Evolutionary conservation across 2,113 vertebrate genomes (phyloP).

Genomic region (Xiphophorus couchianus): DNA sequence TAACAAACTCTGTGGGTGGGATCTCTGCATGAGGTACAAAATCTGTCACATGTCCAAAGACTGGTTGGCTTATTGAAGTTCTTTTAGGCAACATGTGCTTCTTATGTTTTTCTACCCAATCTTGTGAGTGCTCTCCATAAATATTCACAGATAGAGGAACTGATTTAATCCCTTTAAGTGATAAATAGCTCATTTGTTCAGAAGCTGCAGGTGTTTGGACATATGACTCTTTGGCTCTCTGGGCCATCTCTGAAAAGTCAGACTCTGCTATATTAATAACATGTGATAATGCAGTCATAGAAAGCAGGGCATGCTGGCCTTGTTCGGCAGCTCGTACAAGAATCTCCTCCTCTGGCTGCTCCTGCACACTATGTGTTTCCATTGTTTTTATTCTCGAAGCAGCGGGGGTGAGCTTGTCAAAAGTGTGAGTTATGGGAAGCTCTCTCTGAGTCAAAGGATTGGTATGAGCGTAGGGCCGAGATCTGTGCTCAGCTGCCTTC

Average conservation of each 20-base stretch:
- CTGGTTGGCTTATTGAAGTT: constrained; percentile 36
- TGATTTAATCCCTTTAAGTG: constrained; percentile 30
- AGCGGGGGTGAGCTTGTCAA: constrained; percentile 7
- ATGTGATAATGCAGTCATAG: constrained; percentile 5
- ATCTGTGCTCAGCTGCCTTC: constrained; percentile 4
- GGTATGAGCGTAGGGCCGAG: constrained; percentile 13
- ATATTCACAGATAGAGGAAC: background rate
- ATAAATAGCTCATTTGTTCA: constrained; percentile 18
- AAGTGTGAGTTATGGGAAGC: constrained; percentile 5
- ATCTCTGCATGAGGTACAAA: constrained; percentile 15
- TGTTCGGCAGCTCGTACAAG: constrained; percentile 22
- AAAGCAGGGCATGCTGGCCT: constrained; percentile 16
- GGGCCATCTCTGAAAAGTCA: constrained; percentile 15
- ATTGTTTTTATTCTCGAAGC: constrained; percentile 28
- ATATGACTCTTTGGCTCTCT: constrained; percentile 14
- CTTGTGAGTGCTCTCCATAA: background rate
- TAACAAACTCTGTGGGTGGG: constrained; percentile 12
- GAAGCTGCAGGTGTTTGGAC: background rate
- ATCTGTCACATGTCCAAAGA: constrained; percentile 22
- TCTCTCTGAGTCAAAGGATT: constrained; percentile 34
- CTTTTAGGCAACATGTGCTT: constrained; percentile 11
- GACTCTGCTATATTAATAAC: constrained; percentile 8
- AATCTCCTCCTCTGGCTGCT: constrained; percentile 21
- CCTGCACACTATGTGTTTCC: constrained; percentile 6
- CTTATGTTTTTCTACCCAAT: constrained; percentile 9